Evolutionary conservation across 2,797 vertebrate genomes (phyloP).

Genomic region (Borostomias antarcticus): DNA sequence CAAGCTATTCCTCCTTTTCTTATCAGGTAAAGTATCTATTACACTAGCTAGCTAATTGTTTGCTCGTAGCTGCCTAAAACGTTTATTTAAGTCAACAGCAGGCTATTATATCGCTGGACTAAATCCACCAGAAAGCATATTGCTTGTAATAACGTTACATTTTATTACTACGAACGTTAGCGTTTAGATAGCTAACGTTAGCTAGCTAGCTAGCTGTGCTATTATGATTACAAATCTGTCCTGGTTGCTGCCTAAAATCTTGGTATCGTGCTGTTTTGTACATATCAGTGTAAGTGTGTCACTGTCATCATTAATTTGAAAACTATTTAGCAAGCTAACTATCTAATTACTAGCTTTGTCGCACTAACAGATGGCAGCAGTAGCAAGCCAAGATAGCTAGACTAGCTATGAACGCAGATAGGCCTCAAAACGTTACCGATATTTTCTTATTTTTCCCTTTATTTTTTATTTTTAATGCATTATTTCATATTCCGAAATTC

Average conservation of each 20-base stretch:
- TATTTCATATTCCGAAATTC: too few species aligned
- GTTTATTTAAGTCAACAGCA: not conserved
- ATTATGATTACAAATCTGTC: not conserved
- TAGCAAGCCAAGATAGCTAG: not conserved
- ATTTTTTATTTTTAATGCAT: too few species aligned
- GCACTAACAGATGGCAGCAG: not conserved
- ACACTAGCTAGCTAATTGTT: not conserved
- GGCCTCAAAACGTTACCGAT: not conserved
- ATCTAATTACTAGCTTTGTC: too few species aligned
- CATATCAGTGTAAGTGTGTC: too few species aligned
- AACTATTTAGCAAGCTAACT: not conserved
- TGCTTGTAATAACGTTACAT: not conserved
- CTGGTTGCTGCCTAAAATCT: not conserved
- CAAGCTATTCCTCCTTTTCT: conserved; percentile 23
- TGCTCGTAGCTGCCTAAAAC: not conserved
- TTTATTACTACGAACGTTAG: too few species aligned
- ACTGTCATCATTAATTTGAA: too few species aligned
- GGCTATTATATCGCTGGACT: too few species aligned
- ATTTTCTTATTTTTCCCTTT: too few species aligned
- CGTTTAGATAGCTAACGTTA: too few species aligned
- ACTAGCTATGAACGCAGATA: not conserved
- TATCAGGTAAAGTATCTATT: conserved; percentile 60
- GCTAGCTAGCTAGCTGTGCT: not conserved
- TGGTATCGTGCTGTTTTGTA: too few species aligned
- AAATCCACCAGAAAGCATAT: too few species aligned